Evolutionary conservation across 2,797 vertebrate species (phyloP).

Genomic region (Bucorvus abyssinicus): DNA sequence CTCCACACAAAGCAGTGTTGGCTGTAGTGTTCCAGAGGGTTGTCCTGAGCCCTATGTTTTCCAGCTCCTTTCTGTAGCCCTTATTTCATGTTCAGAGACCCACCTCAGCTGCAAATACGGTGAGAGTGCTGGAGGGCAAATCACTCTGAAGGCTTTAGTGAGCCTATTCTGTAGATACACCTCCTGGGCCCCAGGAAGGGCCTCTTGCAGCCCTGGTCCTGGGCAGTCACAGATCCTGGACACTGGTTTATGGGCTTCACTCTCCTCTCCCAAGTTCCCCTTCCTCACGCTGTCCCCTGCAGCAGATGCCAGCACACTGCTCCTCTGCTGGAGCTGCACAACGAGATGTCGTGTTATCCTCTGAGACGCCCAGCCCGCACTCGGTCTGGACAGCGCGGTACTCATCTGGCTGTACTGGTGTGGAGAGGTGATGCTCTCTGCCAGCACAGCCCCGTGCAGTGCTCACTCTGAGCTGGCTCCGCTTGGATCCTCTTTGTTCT

Average conservation of each 20-base stretch:
- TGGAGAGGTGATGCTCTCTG: neutral
- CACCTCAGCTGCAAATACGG: neutral
- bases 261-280: neutral
- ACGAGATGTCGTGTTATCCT: neutral
- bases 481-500: neutral
- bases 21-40: neutral
- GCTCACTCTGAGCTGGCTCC: neutral
- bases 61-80: neutral
- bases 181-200: neutral
- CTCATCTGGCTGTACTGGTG: neutral
- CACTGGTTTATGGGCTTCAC: neutral
- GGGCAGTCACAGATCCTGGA: neutral
- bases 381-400: neutral
- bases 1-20: neutral
- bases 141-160: neutral
- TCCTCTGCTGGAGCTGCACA: neutral
- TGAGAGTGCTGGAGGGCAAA: neutral
- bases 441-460: accelerated
- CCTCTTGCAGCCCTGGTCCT: neutral
- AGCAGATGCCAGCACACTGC: neutral
- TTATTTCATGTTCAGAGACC: neutral
- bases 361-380: neutral
- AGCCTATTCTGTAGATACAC: neutral
- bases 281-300: neutral
- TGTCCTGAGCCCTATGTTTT: neutral